phyloP scores from a whole-genome alignment of 2,888 invertebrate species.

The Dolichomitus sp. region DNA sequence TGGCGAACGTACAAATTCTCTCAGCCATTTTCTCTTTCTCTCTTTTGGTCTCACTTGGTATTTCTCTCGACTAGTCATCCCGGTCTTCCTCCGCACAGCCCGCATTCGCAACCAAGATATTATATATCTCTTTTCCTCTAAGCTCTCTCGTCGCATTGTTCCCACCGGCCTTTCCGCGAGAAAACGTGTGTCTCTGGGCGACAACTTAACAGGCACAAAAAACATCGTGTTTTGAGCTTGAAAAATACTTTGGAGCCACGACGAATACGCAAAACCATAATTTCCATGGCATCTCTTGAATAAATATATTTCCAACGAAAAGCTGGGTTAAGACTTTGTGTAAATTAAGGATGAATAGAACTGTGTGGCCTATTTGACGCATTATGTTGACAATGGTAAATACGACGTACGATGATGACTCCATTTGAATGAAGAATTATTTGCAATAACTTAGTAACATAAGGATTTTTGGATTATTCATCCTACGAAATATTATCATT shows the following conservation, averaged over 20 bases:
- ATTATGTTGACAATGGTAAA: not conserved
- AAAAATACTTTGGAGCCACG: conserved; percentile 38
- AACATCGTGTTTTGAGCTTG: conserved; percentile 28
- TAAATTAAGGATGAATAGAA: conserved; percentile 1
- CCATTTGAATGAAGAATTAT: no score
- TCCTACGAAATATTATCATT: no score
- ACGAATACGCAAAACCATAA: conserved; percentile 32
- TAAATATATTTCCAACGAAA: conserved; percentile 33
- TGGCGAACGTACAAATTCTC: conserved; percentile 58
- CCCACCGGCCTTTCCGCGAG: conserved; percentile 11
- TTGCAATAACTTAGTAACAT: no score
- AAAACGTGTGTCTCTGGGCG: conserved; percentile 42
- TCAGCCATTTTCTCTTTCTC: conserved; percentile 49
- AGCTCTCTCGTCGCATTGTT: conserved; percentile 15
- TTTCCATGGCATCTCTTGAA: conserved; percentile 14
- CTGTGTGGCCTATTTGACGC: not conserved
- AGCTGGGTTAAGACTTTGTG: not conserved
- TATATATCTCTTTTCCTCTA: conserved; percentile 39
- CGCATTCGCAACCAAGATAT: conserved; percentile 50
- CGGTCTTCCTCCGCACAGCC: conserved; percentile 27
- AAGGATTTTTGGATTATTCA: no score
- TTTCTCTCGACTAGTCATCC: conserved; percentile 23
- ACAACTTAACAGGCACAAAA: conserved; percentile 4
- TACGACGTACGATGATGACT: not conserved
- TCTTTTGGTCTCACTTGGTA: conserved; percentile 31